A percentile compares a stretch with the other conserved stretches of the same genome.
Conservation (phyloP, 2,113 vertebrate genomes). For the Catharus fuscescens region DNA sequence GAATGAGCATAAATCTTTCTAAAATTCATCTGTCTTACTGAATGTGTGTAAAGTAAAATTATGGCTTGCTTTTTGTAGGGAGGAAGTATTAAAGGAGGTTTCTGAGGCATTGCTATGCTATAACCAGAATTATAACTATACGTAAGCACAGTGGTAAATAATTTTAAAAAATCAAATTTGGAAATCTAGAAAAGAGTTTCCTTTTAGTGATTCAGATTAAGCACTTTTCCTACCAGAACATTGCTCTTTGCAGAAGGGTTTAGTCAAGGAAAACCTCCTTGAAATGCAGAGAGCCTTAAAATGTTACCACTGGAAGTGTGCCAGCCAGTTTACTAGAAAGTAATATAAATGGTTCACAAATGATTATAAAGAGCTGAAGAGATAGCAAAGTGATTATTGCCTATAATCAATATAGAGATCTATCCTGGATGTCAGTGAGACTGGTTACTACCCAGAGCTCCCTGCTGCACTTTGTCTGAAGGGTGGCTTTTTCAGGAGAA, state of each 20-base stretch:
- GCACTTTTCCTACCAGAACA: neutral
- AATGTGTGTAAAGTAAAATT: neutral
- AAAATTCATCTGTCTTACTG: neutral
- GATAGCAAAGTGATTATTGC: neutral
- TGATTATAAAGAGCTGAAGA: neutral
- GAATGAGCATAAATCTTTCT: neutral
- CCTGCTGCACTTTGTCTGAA: neutral
- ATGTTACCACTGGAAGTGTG: neutral
- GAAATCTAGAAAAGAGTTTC: neutral
- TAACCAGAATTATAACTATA: neutral
- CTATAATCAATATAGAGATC: neutral
- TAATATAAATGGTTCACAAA: neutral
- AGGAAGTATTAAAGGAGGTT: neutral
- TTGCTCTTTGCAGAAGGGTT: neutral
- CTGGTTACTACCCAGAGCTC: neutral
- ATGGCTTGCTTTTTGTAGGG: neutral
- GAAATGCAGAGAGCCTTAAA: neutral
- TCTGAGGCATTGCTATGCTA: neutral
- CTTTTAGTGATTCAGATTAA: neutral
- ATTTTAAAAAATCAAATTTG: neutral
- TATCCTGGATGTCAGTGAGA: neutral
- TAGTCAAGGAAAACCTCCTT: neutral
- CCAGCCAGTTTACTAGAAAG: neutral
- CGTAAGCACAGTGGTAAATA: neutral
- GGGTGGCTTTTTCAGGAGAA: neutral